Conservation (phyloP, 2,888 invertebrate species). For the Monoplex corrugatus region DNA sequence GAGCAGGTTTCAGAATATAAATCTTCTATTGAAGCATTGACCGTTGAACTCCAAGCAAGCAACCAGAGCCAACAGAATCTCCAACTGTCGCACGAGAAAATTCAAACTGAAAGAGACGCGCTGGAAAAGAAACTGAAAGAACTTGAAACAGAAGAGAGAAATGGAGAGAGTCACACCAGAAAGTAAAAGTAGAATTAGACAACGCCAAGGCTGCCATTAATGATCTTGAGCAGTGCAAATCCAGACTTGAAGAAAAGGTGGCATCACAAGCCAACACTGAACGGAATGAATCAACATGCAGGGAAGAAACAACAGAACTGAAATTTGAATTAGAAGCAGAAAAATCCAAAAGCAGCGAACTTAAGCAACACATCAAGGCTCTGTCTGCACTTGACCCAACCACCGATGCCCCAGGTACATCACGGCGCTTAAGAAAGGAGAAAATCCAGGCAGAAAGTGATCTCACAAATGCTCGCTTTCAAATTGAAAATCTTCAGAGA, state of each 20-base stretch:
- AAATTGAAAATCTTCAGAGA: slow-evolving; percentile 60
- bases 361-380: slow-evolving; percentile 58
- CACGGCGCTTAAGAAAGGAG: slow-evolving; percentile 62
- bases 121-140: slow-evolving; percentile 17
- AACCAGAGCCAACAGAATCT: neutral
- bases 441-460: slow-evolving; percentile 63
- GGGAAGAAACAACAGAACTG: slow-evolving; percentile 38
- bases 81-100: neutral
- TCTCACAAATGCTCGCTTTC: slow-evolving; percentile 62
- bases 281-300: neutral
- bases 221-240: slow-evolving; percentile 8
- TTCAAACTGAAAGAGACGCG: neutral
- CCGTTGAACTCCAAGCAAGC: neutral
- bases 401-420: slow-evolving; percentile 52
- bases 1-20: slow-evolving; percentile 30
- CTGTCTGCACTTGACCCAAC: slow-evolving; percentile 56
- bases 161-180: slow-evolving; percentile 38
- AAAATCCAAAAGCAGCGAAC: slow-evolving; percentile 57
- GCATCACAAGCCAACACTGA: neutral
- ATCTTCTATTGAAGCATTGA: neutral
- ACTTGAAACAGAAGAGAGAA: slow-evolving; percentile 41
- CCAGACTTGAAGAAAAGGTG: neutral
- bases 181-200: neutral
- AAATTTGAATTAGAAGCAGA: slow-evolving; percentile 50
- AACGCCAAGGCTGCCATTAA: neutral